Conservation (phyloP, 2,888 invertebrate genomes). For the Eristalinus sepulchralis region DNA sequence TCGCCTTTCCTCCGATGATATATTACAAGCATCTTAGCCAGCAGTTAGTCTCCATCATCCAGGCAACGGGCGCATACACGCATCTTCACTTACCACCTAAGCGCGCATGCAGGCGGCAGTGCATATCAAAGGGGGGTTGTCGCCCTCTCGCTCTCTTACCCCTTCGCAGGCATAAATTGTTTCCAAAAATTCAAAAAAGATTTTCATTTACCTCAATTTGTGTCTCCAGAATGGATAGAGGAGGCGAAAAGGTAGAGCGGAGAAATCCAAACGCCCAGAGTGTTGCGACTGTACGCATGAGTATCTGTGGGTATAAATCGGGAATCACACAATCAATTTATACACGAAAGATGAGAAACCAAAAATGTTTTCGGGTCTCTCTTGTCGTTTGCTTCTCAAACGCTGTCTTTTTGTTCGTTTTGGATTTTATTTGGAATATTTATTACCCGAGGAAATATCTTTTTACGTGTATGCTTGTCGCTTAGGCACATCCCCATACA, state of each 20-base stretch:
- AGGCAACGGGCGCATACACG: conserved; percentile 6
- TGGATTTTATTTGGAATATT: conserved; percentile 11
- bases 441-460: conserved; percentile 29
- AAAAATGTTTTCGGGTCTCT: conserved; percentile 38
- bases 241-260: neutral
- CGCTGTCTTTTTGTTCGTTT: neutral
- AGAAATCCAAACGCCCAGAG: neutral
- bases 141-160: conserved; percentile 5
- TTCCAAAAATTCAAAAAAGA: conserved; percentile 48
- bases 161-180: conserved; percentile 22
- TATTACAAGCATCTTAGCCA: neutral
- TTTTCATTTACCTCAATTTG: conserved; percentile 38
- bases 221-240: conserved; percentile 49
- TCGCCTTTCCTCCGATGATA: conserved; percentile 3
- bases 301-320: conserved; percentile 44
- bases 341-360: conserved; percentile 34
- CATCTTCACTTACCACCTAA: conserved; percentile 45
- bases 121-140: conserved; percentile 22
- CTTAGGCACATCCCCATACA: neutral
- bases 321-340: conserved; percentile 60
- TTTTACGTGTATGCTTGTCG: conserved; percentile 3
- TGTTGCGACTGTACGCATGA: neutral
- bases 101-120: neutral
- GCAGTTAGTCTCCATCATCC: conserved; percentile 25
- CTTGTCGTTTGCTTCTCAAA: conserved; percentile 24